Conservation (phyloP, 64 coral and sea anemone genomes). For the Stylophora pistillata region DNA sequence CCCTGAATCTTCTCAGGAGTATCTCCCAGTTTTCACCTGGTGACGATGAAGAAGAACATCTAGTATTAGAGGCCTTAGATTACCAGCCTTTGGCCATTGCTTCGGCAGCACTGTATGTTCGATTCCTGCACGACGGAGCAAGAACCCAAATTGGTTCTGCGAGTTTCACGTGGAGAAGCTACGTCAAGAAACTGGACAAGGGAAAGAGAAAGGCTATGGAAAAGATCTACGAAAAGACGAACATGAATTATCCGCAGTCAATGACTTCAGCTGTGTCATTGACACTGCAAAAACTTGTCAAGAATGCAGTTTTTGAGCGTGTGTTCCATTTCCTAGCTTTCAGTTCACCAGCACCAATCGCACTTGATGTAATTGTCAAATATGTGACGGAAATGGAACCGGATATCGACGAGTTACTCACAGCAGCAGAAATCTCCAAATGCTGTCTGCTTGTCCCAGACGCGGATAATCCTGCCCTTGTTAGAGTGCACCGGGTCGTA, state of each 20-base stretch:
- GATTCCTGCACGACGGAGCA: not conserved
- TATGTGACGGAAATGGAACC: not conserved
- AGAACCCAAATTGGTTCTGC: not conserved
- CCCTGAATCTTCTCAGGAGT: not conserved
- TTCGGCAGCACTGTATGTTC: conserved; percentile 12
- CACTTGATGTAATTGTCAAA: not conserved
- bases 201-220: conserved; percentile 3
- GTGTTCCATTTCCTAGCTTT: not conserved
- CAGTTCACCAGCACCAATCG: not conserved
- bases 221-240: conserved; percentile 5
- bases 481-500: conserved; percentile 13
- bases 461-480: not conserved
- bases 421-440: not conserved
- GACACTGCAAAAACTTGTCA: not conserved
- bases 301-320: not conserved
- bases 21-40: not conserved
- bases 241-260: not conserved
- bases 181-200: not conserved
- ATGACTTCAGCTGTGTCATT: conserved; percentile 6
- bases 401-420: not conserved
- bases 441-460: not conserved
- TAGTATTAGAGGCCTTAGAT: not conserved
- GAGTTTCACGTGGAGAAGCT: not conserved
- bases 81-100: conserved; percentile 19
- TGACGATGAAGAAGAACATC: not conserved